Evolutionary conservation across 2,888 invertebrate species (phyloP).

Genomic region (Hecatera dysodea): DNA sequence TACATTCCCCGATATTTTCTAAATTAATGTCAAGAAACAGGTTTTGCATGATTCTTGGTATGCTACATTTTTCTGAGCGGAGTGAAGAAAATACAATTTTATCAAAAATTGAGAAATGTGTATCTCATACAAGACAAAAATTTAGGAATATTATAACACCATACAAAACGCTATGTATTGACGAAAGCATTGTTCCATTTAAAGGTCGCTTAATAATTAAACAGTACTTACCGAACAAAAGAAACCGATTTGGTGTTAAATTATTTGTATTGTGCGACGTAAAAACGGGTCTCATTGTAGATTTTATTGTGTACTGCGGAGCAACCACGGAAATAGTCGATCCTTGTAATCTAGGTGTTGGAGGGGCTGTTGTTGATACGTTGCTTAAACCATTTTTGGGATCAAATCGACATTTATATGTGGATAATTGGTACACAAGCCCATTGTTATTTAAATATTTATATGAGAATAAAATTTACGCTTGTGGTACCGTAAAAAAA

Average conservation of each 20-base stretch:
- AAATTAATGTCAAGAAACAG: too few species aligned
- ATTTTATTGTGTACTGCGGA: slow-evolving; percentile 17
- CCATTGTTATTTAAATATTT: slow-evolving; percentile 1
- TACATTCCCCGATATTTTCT: too few species aligned
- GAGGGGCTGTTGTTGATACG: slow-evolving; percentile 6
- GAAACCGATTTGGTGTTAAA: slow-evolving; percentile 36
- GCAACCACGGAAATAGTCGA: background rate
- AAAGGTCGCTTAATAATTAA: slow-evolving; percentile 26
- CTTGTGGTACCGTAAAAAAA: slow-evolving; percentile 10
- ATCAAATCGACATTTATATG: slow-evolving; percentile 6
- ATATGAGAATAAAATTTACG: background rate
- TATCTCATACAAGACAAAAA: too few species aligned
- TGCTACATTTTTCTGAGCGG: too few species aligned
- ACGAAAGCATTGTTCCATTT: slow-evolving; percentile 14
- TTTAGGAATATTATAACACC: too few species aligned
- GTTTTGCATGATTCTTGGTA: too few species aligned
- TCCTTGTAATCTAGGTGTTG: slow-evolving; percentile 12
- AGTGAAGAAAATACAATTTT: too few species aligned
- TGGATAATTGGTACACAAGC: slow-evolving; percentile 7
- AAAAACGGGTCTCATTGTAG: slow-evolving; percentile 6
- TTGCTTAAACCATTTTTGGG: slow-evolving; percentile 9
- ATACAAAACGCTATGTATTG: too few species aligned
- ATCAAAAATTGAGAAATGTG: too few species aligned
- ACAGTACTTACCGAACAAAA: slow-evolving; percentile 32
- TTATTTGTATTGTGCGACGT: slow-evolving; percentile 37